Evolutionary conservation across 2,797 vertebrate genomes (phyloP), one percentile per base, ranked within the genome.

Genomic region (Morus bassanus): DNA sequence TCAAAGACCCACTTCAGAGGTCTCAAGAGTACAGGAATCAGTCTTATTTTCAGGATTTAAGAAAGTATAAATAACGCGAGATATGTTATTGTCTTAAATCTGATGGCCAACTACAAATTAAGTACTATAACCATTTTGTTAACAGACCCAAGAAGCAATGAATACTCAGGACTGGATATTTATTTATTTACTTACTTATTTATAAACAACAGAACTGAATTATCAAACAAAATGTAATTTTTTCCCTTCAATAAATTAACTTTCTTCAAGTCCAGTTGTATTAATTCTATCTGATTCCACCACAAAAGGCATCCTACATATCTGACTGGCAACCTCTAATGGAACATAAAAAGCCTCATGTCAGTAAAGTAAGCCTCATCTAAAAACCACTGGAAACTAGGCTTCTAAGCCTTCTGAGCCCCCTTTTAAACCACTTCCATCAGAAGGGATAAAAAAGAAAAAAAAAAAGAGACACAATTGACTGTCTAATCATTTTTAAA

Each of bases 221-320:
- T 79, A 54, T 12, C 67, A 51, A 82, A 25, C 3, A 37, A 57
- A 81, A 22, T 1, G 2, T 14, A 17, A 21, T 3, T 2, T 69
- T 69, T 75, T 13, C 30, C 23, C 21, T 81, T 78, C 45, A 83
- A 35, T 48, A 83, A n/a, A 68, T 37, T 30, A 59, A 56, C 35
- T 77, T 79, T 21, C 12, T 64, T 64, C 48, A 57, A 93, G 39
- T 14, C 18, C 64, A 92, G 21, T 11, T 75, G 77, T 10, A 96
- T 85, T 82, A 95, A 81, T 80, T 93, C 65, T 63, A 43, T 74
- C 60, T 68, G 88, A 94, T 89, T 93, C 60, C 48, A 94, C 28
- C 60, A 87, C 48, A 76, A 69, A 93, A 86, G 28, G 51, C 60
- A 92, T 43, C 72, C 80, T 63, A 87, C 45, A n/a, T 30, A 83